A percentile compares a stretch with the other conserved stretches of the same genome.
Evolutionary conservation across 1,140 invertebrate species (phyloP).

Genomic region (Drosophila bifasciata): DNA sequence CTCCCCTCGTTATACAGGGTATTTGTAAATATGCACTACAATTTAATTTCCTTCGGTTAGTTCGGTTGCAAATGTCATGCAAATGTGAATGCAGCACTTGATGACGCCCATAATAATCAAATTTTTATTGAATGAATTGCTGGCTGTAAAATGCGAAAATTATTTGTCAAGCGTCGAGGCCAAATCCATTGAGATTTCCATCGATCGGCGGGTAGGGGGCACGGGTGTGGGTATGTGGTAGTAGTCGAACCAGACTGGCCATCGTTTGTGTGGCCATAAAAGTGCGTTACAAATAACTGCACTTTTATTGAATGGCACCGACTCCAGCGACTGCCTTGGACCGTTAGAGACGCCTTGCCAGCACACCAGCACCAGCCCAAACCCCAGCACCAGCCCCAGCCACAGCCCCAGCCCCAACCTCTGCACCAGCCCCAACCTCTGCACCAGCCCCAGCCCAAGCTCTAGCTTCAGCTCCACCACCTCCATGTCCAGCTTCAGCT

Average conservation of each 20-base stretch:
- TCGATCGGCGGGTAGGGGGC: conserved; percentile 7
- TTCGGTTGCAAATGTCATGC: conserved; percentile 34
- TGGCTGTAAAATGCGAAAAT: conserved; percentile 57
- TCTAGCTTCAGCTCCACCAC: not conserved
- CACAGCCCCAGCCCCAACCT: too few species aligned
- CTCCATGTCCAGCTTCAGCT: not conserved
- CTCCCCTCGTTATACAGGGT: conserved; percentile 1
- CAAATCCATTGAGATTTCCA: conserved; percentile 63
- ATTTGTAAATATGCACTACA: conserved; percentile 3
- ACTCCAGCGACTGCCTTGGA: conserved; percentile 16
- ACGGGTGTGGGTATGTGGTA: conserved; percentile 8
- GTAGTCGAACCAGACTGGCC: conserved; percentile 22
- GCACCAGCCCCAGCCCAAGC: not conserved
- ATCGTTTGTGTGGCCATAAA: conserved; percentile 71
- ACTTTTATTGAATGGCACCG: conserved; percentile 60
- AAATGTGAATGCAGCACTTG: conserved; percentile 49
- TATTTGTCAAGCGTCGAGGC: conserved; percentile 60
- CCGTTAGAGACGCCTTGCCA: conserved; percentile 51
- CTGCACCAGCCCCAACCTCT: conserved; percentile 5
- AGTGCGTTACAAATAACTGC: conserved; percentile 79
- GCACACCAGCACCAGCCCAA: conserved; percentile 10
- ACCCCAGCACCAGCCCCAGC: not conserved
- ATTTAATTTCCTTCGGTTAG: conserved; percentile 38
- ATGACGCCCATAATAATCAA: conserved; percentile 77
- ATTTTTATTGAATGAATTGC: conserved; percentile 80